phyloP scores from a whole-genome alignment of 2,113 vertebrate species.

The Steatornis caripensis region DNA sequence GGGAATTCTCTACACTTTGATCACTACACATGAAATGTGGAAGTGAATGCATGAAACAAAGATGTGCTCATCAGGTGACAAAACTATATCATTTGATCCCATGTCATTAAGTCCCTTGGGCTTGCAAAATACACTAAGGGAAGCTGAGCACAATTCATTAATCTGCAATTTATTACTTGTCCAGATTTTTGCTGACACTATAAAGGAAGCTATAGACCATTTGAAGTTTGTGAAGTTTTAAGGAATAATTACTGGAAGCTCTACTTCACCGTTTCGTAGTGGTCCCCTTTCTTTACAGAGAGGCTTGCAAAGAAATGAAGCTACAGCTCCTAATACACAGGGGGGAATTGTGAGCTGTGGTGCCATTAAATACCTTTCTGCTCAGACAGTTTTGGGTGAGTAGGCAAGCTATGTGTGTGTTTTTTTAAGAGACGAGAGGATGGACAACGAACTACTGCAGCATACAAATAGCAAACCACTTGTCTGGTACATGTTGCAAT shows the following conservation, averaged over 20 bases:
- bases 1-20: neutral
- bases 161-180: neutral
- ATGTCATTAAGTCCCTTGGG: neutral
- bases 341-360: neutral
- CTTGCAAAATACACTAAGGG: neutral
- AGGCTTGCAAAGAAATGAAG: neutral
- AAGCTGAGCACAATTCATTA: neutral
- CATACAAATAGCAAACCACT: neutral
- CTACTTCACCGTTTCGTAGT: neutral
- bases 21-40: neutral
- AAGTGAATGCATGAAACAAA: neutral
- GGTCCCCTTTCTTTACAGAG: neutral
- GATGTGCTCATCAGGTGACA: neutral
- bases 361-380: too few relatives aligned
- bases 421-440: neutral
- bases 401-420: neutral
- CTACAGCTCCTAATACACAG: neutral
- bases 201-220: neutral
- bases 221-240: neutral
- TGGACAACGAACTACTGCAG: neutral
- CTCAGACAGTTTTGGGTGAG: neutral
- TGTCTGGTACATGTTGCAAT: rapidly evolving
- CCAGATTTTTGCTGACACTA: neutral
- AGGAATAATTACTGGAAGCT: neutral
- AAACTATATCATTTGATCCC: neutral